Evolutionary conservation across 1,140 invertebrate species (phyloP).

Genomic region (Lutraria rhynchaena): DNA sequence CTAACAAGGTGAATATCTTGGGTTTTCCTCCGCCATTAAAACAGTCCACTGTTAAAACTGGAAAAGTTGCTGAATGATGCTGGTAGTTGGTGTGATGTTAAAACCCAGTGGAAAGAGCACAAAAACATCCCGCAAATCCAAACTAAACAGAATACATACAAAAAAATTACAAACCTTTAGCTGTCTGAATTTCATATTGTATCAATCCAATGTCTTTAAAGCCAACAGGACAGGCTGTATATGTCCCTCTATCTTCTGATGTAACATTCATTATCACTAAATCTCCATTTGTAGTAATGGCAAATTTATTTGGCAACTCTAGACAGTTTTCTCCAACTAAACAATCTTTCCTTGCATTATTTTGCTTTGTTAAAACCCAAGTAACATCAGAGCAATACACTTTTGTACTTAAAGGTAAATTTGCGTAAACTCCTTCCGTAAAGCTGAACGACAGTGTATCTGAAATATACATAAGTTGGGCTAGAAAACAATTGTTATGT

Average conservation of each 20-base stretch:
- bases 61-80: not conserved
- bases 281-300: not conserved
- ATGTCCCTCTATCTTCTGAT: not conserved
- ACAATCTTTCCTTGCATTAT: not conserved
- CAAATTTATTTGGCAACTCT: not conserved
- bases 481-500: too few species aligned
- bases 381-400: not conserved
- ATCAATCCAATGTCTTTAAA: not conserved
- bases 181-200: not conserved
- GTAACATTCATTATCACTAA: conserved; percentile 15
- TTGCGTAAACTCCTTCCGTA: not conserved
- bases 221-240: not conserved
- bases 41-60: not conserved
- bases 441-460: too few species aligned
- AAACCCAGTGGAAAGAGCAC: not conserved
- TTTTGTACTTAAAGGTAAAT: not conserved
- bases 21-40: not conserved
- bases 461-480: too few species aligned
- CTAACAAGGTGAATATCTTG: not conserved
- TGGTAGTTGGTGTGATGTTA: not conserved
- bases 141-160: not conserved
- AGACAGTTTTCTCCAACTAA: not conserved
- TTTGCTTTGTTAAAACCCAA: not conserved
- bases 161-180: not conserved
- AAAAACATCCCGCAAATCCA: not conserved